Conservation (phyloP, 2,888 invertebrate species). For the Acanthosepion esculentum region DNA sequence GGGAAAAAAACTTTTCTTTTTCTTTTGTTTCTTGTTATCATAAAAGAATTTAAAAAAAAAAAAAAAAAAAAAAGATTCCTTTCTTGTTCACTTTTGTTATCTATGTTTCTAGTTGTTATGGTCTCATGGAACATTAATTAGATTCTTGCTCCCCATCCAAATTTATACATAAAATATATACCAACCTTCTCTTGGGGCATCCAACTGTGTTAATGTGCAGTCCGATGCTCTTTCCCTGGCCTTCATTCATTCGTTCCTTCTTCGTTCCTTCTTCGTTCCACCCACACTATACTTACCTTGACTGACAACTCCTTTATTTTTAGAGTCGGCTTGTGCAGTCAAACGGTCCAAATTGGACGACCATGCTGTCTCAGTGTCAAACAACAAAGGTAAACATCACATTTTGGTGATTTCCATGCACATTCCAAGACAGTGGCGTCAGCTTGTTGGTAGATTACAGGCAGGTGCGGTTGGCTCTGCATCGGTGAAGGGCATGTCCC, state of each 20-base stretch:
- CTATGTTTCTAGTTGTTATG: background rate
- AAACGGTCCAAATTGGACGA: conserved; percentile 46
- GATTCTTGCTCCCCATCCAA: background rate
- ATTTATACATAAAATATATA: background rate
- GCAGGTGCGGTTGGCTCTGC: conserved; percentile 19
- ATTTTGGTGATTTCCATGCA: conserved; percentile 24
- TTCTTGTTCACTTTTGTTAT: background rate
- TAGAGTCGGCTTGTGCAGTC: conserved; percentile 48
- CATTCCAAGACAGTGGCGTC: background rate
- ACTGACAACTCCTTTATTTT: conserved; percentile 42
- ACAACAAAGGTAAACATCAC: conserved; percentile 42
- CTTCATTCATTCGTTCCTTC: conserved; percentile 21
- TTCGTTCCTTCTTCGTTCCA: background rate
- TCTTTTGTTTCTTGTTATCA: too few species aligned
- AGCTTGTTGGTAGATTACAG: background rate
- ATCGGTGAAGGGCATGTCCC: background rate
- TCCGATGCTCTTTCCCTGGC: conserved; percentile 20
- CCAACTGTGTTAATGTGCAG: background rate
- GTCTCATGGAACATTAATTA: background rate
- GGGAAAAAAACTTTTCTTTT: too few species aligned
- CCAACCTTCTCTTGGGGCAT: background rate
- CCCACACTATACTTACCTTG: conserved; percentile 19
- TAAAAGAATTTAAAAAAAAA: too few species aligned
- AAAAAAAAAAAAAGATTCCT: too few species aligned
- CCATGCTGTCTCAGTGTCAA: conserved; percentile 47